Evolutionary conservation across 2,797 vertebrate species (phyloP), one percentile per base, ranked within the genome.

Genomic region (Ambastaia sidthimunki): DNA sequence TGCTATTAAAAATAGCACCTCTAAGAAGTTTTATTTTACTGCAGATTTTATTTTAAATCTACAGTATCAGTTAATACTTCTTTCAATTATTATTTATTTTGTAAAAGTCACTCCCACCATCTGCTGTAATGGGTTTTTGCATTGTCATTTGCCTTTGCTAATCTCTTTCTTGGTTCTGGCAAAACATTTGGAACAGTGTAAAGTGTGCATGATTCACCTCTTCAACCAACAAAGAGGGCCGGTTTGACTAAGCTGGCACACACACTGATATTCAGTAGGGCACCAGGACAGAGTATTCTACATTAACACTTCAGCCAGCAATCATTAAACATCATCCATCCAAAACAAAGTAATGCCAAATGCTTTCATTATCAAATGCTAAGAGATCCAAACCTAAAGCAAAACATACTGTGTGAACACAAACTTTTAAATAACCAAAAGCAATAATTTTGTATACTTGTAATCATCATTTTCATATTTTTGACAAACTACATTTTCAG

Each of bases 241-340:
- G 19, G 2, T 15, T 34, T 10, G 9, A 44, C 9, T 10, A 11
- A 11, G 10, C 41, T 44, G 41, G 21, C n/a, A 34, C 10, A 11
- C 7, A 18, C 13, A 54, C n/a, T n/a, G 28, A 31, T n/a, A 31
- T 41, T 57, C 25, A 47, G 47, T 3, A 9, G 3, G 47, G 25
- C 54, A 54, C 25, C 23, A 13, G 21, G 31, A 23, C 55, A 18
- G 9, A n/a, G n/a, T n/a, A n/a, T n/a, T n/a, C n/a, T n/a, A n/a
- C n/a, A n/a, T n/a, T n/a, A n/a, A n/a, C 55, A 71, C 66, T 19
- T 69, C 60, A 15, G 78, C 15, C 31, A 25, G 13, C n/a, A 44
- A 68, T 66, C 52, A 15, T 72, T 44, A 1, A 68, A 62, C 37
- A 21, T 57, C n/a, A 65, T 37, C 7, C n/a, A 60, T 65, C 18